Evolutionary conservation across 2,113 vertebrate genomes (phyloP).

Genomic region (Turnix velox): DNA sequence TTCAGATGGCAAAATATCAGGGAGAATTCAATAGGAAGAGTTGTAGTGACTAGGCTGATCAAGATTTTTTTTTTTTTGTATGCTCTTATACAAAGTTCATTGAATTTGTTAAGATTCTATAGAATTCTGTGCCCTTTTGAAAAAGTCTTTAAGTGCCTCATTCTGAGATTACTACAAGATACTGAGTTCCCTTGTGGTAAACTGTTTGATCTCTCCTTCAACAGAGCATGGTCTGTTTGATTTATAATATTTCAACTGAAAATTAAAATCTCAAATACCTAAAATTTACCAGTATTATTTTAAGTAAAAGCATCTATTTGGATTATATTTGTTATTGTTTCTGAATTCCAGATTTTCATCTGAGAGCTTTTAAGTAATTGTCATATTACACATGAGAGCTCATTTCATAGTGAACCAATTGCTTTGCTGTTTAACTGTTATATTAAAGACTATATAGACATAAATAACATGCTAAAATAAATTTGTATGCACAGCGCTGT

Average conservation of each 20-base stretch:
- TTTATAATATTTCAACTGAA: not conserved
- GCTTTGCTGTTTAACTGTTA: not conserved
- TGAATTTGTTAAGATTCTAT: not conserved
- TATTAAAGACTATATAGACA: not conserved
- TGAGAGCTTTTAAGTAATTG: not conserved
- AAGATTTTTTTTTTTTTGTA: constrained; percentile 18
- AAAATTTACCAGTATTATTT: not conserved
- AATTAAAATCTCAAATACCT: not conserved
- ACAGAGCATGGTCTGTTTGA: not conserved
- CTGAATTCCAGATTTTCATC: not conserved
- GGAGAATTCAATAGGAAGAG: not conserved
- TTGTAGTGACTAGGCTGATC: not conserved
- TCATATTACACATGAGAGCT: not conserved
- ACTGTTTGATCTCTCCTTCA: not conserved
- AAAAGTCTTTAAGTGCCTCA: not conserved
- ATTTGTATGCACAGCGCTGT: not conserved
- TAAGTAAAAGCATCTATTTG: not conserved
- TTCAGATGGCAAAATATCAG: not conserved
- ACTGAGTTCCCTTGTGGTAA: not conserved
- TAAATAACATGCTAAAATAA: not conserved
- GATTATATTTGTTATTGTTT: not conserved
- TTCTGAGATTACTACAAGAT: not conserved
- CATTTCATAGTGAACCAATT: not conserved
- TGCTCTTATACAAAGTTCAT: not conserved
- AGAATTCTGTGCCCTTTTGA: not conserved